Conservation (phyloP, 2,797 vertebrate species). For the Natrix natrix region DNA sequence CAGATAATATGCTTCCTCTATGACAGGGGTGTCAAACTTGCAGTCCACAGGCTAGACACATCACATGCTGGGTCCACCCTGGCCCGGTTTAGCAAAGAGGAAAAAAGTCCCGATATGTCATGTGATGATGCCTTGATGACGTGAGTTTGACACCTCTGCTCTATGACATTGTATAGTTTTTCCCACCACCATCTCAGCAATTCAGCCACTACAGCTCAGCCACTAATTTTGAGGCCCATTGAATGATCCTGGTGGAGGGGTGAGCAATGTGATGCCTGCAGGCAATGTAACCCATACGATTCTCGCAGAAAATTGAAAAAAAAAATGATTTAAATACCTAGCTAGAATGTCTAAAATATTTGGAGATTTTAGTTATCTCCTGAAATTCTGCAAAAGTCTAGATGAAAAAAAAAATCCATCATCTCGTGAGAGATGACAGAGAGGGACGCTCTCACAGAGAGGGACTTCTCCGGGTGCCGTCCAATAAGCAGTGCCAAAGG, state of each 20-base stretch:
- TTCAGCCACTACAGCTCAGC: background rate
- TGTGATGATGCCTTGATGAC: rapidly evolving
- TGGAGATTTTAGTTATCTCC: background rate
- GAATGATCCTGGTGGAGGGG: background rate
- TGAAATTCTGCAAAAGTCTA: background rate
- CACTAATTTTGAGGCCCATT: background rate
- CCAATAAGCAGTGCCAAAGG: too few relatives aligned
- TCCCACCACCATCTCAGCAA: background rate
- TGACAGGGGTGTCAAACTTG: background rate
- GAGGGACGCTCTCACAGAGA: too few relatives aligned
- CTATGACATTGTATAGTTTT: background rate
- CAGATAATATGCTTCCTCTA: background rate
- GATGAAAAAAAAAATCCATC: background rate
- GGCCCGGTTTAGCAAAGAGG: too few relatives aligned
- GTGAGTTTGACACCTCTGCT: background rate
- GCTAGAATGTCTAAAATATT: background rate
- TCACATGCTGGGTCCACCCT: too few relatives aligned
- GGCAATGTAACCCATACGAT: background rate
- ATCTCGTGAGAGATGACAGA: too few relatives aligned
- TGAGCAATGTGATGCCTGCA: background rate
- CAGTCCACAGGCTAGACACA: rapidly evolving
- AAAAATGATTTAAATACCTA: background rate
- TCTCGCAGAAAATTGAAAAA: background rate
- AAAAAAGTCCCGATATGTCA: too few relatives aligned
- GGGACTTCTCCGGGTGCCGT: too few relatives aligned